Evolutionary conservation across 2,888 invertebrate genomes (phyloP), one percentile per base, ranked within the genome.

Genomic region (Plagiodera versicolora): DNA sequence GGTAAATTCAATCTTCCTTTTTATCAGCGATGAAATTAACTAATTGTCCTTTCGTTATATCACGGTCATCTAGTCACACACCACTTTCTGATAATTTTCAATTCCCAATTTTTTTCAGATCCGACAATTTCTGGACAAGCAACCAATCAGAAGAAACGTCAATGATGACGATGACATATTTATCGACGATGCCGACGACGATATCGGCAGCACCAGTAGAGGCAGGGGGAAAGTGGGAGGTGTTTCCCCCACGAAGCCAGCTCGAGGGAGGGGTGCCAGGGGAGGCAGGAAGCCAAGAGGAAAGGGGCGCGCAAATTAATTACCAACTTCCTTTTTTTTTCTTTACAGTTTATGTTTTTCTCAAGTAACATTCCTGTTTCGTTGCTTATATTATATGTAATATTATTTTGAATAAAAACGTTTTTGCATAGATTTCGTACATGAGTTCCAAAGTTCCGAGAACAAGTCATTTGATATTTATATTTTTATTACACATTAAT

Each of bases 141-240:
- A 24, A 11, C 44, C 19, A 16, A 53, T 44, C 20, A 53, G 44
- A 16, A 14, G 20, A 2, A 53, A 11, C 10, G 24, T 24, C 19
- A 39, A 56, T 20, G 24, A 47, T 17, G 28, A 28, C 19, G 57
- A 30, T 32, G 51, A 32, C 28, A 35, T 55, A 30, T 4, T 14
- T 10, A 30, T 55, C 39, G 54, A 54, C 1, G 45, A 46, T 18
- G 55, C 46, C 14, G 55, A 46, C 30, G 55, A 55, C 14, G 55
- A 55, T 24, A 44, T 14, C 19, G 39, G n/a, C 35, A 44, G 46
- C 28, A 10, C 24, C 28, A 11, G 20, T 28, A 28, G 28, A n/a
- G 17, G 28, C 4, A 50, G 2, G 19, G 20, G 46, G 9, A 2
- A 11, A 2, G 1, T 28, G 17, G 20, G 53, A 16, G 44, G n/a